Evolutionary conservation across 2,888 invertebrate genomes (phyloP).

Genomic region (Cephus sareptanus): DNA sequence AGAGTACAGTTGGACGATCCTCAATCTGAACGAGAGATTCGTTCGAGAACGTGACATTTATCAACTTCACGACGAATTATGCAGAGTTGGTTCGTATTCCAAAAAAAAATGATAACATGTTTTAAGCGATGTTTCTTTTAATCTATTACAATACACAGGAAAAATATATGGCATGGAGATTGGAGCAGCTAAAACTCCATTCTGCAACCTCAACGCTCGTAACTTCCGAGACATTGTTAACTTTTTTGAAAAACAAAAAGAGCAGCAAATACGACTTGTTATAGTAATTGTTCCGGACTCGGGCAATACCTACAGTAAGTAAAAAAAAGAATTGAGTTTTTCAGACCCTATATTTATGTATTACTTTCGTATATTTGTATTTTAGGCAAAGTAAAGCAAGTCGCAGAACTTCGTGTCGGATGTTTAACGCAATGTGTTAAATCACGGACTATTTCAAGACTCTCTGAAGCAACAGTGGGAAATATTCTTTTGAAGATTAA

Average conservation of each 20-base stretch:
- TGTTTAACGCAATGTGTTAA: conserved; percentile 82
- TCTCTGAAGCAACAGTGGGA: conserved; percentile 71
- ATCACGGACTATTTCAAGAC: conserved; percentile 62
- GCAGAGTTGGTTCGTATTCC: conserved; percentile 46
- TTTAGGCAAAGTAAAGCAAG: conserved; percentile 72
- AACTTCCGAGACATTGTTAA: conserved; percentile 33
- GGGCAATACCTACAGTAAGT: conserved; percentile 68
- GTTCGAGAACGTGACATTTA: conserved; percentile 37
- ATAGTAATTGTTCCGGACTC: conserved; percentile 72
- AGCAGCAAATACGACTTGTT: conserved; percentile 67
- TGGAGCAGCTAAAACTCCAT: conserved; percentile 39
- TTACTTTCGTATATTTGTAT: conserved; percentile 12
- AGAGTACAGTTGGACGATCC: conserved; percentile 66
- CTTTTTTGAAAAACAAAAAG: conserved; percentile 41
- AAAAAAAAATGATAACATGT: background rate
- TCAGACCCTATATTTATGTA: background rate
- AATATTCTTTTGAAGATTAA: conserved; percentile 85
- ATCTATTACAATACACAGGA: conserved; percentile 20
- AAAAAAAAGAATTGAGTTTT: background rate
- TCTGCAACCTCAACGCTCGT: conserved; percentile 21
- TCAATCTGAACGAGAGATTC: conserved; percentile 55
- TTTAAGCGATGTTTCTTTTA: background rate
- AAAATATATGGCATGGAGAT: conserved; percentile 50
- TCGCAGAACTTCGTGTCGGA: conserved; percentile 76
- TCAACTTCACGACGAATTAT: conserved; percentile 38